Evolutionary conservation across 1,140 invertebrate species (phyloP).

Genomic region (Trachelipus rathkii): DNA sequence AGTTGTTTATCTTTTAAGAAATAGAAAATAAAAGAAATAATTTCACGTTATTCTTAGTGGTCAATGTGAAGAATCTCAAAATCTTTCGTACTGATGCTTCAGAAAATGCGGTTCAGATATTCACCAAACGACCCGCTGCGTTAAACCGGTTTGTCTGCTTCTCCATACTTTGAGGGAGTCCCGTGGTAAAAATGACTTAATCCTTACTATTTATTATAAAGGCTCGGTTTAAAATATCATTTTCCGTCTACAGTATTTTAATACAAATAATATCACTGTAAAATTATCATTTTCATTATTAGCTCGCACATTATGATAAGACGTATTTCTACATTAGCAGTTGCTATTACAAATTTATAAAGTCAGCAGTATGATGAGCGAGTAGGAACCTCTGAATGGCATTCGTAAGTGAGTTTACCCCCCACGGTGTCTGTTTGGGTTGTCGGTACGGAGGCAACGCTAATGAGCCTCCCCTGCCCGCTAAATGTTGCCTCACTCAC

Average conservation of each 20-base stretch:
- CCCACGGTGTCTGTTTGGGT: slow-evolving; percentile 8
- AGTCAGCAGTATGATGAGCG: not conserved
- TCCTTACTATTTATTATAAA: not conserved
- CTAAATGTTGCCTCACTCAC: not conserved
- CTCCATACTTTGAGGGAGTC: not conserved
- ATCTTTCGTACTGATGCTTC: not conserved
- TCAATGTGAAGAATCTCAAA: too few species aligned
- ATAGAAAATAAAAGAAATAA: too few species aligned
- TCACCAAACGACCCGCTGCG: not conserved
- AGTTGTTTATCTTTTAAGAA: too few species aligned
- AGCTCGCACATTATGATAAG: not conserved
- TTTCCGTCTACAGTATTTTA: not conserved
- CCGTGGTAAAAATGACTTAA: not conserved
- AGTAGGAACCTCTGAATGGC: not conserved
- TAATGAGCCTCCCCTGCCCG: slow-evolving; percentile 4
- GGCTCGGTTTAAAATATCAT: not conserved
- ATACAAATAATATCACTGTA: not conserved
- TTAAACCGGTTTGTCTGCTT: not conserved
- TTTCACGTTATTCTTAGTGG: too few species aligned
- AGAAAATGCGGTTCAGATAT: not conserved
- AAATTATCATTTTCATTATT: not conserved
- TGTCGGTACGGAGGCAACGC: slow-evolving; percentile 6
- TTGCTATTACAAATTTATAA: not conserved
- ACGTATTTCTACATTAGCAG: not conserved
- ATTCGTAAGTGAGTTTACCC: not conserved